A percentile compares a stretch with the other conserved stretches of the same genome.
phyloP scores from a whole-genome alignment of 2,888 invertebrate species.

The Hedya salicella region DNA sequence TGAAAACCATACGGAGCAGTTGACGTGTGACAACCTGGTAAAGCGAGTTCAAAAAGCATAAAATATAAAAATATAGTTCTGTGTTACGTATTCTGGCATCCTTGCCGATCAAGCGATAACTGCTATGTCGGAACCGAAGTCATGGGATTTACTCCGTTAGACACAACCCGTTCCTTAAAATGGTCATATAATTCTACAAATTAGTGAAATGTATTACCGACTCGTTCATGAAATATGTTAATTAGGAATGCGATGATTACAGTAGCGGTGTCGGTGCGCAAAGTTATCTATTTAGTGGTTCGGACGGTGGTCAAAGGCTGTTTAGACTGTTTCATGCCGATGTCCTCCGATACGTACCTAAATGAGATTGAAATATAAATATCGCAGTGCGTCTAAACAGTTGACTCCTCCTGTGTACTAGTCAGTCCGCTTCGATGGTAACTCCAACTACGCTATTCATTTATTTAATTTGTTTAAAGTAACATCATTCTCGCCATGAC shows the following conservation, averaged over 20 bases:
- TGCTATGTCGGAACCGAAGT: neutral
- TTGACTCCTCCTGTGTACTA: constrained; percentile 54
- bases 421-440: constrained; percentile 60
- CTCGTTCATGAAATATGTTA: constrained; percentile 2
- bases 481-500: constrained; percentile 32
- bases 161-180: neutral
- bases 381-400: constrained; percentile 10
- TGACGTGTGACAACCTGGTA: too few species aligned
- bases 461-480: constrained; percentile 32
- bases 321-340: constrained; percentile 19
- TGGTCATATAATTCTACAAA: neutral
- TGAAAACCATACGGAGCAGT: too few species aligned
- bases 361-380: constrained; percentile 25
- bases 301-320: constrained; percentile 15
- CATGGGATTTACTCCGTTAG: neutral
- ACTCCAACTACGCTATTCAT: constrained; percentile 45
- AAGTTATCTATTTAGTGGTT: constrained; percentile 25
- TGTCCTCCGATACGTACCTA: constrained; percentile 1
- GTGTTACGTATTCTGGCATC: neutral
- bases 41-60: too few species aligned
- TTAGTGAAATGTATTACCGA: constrained; percentile 16
- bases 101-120: too few species aligned
- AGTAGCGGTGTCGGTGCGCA: constrained; percentile 9
- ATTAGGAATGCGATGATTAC: constrained; percentile 25
- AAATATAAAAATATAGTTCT: too few species aligned